Conservation (phyloP, 1,140 invertebrate genomes). For the Caenorhabditis remanei region DNA sequence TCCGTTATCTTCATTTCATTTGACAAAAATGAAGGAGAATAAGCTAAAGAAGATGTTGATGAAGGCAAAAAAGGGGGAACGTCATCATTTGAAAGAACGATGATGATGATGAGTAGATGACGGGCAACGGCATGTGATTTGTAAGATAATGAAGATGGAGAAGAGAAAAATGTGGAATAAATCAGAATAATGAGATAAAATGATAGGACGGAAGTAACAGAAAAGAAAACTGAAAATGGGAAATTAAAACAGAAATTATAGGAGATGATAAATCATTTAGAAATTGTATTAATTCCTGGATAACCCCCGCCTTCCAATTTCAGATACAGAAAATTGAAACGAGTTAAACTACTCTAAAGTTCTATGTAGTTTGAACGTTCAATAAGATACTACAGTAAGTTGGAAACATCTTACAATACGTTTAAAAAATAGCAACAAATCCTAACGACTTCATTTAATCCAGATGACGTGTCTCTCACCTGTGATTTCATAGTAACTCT, state of each 20-base stretch:
- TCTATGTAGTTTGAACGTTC: too few relatives aligned
- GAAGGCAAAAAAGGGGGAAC: neutral
- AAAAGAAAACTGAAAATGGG: neutral
- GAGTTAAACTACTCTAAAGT: too few relatives aligned
- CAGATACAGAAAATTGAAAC: too few relatives aligned
- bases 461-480: too few relatives aligned
- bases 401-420: too few relatives aligned
- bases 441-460: too few relatives aligned
- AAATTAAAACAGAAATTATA: neutral
- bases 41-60: constrained; percentile 9
- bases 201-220: neutral
- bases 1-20: constrained; percentile 37
- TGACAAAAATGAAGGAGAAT: constrained; percentile 32
- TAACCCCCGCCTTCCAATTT: too few relatives aligned
- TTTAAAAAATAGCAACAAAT: too few relatives aligned
- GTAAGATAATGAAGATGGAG: neutral
- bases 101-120: constrained; percentile 12
- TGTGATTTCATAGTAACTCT: too few relatives aligned
- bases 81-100: constrained; percentile 45
- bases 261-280: too few relatives aligned
- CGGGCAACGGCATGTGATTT: constrained; percentile 38
- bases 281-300: too few relatives aligned
- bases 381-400: too few relatives aligned
- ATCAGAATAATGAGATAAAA: neutral
- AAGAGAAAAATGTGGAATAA: neutral